phyloP scores from a whole-genome alignment of 2,797 vertebrate species.

The Helicolenus hilgendorfi region DNA sequence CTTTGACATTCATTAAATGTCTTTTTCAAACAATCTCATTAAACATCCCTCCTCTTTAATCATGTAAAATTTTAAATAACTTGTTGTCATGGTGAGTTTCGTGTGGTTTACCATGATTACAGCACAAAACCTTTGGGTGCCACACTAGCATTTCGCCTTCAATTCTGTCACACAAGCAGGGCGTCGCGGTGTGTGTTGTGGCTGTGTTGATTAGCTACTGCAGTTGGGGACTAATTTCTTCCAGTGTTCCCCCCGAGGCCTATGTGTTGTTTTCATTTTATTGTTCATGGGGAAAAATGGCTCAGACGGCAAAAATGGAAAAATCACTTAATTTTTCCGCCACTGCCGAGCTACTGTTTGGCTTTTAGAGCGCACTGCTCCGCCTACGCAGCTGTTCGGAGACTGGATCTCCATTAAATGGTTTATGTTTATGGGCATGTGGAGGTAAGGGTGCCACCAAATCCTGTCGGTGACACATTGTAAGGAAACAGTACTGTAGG shows the following conservation, averaged over 20 bases:
- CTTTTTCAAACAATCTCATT: conserved; percentile 14
- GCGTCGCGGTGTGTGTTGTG: conserved; percentile 58
- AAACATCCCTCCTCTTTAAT: conserved; percentile 35
- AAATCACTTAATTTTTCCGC: conserved; percentile 75
- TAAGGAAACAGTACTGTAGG: conserved; percentile 4
- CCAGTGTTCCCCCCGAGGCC: conserved; percentile 51
- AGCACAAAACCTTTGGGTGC: conserved; percentile 16
- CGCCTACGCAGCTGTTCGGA: conserved; percentile 35
- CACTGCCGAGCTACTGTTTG: conserved; percentile 80
- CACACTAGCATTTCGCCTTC: conserved; percentile 9
- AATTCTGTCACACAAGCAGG: conserved; percentile 22
- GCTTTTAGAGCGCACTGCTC: conserved; percentile 43
- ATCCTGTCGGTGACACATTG: conserved; percentile 44
- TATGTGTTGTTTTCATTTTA: conserved; percentile 77
- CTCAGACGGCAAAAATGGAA: conserved; percentile 77
- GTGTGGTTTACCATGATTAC: conserved; percentile 58
- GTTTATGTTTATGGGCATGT: conserved; percentile 56
- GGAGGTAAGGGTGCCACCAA: conserved; percentile 65
- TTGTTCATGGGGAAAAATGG: conserved; percentile 69
- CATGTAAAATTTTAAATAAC: conserved; percentile 12
- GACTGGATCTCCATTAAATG: conserved; percentile 54
- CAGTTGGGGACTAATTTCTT: conserved; percentile 75
- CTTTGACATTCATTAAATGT: conserved; percentile 22
- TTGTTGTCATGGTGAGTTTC: conserved; percentile 34
- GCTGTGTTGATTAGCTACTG: conserved; percentile 68